Base-by-base conservation (phyloP, 2,888 invertebrate genomes). In the Rhimphoctona megacephalus region DNA sequence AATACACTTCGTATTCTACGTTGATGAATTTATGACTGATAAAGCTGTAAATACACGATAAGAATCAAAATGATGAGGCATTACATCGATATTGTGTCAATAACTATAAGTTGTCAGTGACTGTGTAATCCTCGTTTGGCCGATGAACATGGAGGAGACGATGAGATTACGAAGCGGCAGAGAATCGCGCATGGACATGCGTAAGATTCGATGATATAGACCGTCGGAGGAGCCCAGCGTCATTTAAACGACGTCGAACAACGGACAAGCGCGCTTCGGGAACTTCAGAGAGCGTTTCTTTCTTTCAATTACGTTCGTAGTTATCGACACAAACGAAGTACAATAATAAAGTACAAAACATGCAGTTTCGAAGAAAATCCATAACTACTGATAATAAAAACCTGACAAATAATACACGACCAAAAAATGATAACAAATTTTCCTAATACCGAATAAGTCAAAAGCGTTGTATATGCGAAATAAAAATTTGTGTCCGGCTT, bases 241-340 rank as follows among this genome's bases (percentile, higher is more conserved):
- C 91, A 90, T 89, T 90, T 88, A 91, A 91, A 91, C 92, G 89
- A 88, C 91, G 91, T 90, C 85, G 89, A 83, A 89, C 86, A 88
- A 86, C 91, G 90, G 92, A 87, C 89, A 90, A 85, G 89, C 82
- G 74, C 85, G 89, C 76, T 82, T 82, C 81, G 70, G 33, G 64
- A 72, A 74, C 46, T 52, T 46, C 76, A 14, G 19, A 54, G n/a
- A 46, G 46, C 70, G 46, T 67, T 69, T 17, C 17, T 66, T 49
- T 36, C 11, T 17, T 36, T 73, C 22, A 22, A 72, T 73, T 30
- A 6, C 25, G 17, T 64, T 25, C 6, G 19, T 54, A 14, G 17
- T 78, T 4, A 22, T 14, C 8, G 14, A 30, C 14, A 66, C 33
- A 43, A 74, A 67, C 33, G 17, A 43, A 52, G 19, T 30, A n/a